phyloP scores from a whole-genome alignment of 1,140 invertebrate genomes.

The Drosophila lacteicornis region DNA sequence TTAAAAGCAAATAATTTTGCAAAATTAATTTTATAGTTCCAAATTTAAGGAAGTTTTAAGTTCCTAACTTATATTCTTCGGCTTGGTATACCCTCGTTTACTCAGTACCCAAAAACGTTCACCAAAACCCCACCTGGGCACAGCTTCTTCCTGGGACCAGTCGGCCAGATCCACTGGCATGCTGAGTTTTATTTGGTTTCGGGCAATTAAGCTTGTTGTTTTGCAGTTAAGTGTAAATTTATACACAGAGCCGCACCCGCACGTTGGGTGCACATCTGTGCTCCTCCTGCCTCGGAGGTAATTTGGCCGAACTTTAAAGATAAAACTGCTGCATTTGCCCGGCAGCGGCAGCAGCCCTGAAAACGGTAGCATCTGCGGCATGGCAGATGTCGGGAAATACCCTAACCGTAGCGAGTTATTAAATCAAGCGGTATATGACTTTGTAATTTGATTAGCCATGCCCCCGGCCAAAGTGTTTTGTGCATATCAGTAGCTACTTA shows the following conservation, averaged over 20 bases:
- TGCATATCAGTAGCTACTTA: constrained; percentile 48
- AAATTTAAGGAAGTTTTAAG: background rate
- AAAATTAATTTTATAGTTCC: background rate
- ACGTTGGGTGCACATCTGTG: constrained; percentile 42
- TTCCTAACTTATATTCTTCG: background rate
- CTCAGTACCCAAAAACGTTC: background rate
- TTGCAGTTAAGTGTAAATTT: constrained; percentile 74
- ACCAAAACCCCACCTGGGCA: background rate
- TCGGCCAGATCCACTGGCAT: constrained; percentile 36
- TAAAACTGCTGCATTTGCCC: constrained; percentile 35
- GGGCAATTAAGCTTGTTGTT: constrained; percentile 78
- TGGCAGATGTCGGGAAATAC: constrained; percentile 19
- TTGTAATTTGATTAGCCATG: constrained; percentile 58
- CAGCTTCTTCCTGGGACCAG: constrained; percentile 15
- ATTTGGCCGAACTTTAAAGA: constrained; percentile 51
- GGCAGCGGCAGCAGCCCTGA: background rate
- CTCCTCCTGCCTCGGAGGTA: constrained; percentile 19
- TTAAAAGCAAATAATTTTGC: too few species aligned
- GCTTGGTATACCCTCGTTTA: background rate
- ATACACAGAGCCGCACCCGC: constrained; percentile 47
- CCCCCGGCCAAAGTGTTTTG: constrained; percentile 32
- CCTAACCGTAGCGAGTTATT: constrained; percentile 26
- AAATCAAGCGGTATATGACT: constrained; percentile 61
- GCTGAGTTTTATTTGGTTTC: constrained; percentile 71
- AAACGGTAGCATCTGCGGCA: constrained; percentile 38